phyloP scores from a whole-genome alignment of 2,888 invertebrate species.

The Orthonevra nobilis region DNA sequence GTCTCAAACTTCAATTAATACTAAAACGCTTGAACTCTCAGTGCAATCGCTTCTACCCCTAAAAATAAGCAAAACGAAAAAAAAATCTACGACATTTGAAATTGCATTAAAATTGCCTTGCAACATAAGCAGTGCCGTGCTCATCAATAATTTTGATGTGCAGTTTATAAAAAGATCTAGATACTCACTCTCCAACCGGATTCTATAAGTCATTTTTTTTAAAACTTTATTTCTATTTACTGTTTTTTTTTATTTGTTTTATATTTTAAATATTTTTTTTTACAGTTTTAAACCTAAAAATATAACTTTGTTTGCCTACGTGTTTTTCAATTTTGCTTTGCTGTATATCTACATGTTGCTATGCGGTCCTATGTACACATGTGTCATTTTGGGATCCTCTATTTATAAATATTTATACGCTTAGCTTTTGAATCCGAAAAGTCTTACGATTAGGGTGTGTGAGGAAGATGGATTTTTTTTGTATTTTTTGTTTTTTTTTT shows the following conservation, averaged over 20 bases:
- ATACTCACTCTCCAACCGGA: slow-evolving; percentile 54
- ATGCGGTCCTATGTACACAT: slow-evolving; percentile 65
- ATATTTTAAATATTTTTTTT: slow-evolving; percentile 29
- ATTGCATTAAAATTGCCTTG: slow-evolving; percentile 40
- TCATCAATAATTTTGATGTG: not conserved
- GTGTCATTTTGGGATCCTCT: slow-evolving; percentile 37
- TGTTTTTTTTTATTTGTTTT: slow-evolving; percentile 22
- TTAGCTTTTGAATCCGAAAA: slow-evolving; percentile 55
- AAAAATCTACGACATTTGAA: slow-evolving; percentile 40
- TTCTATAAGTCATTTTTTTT: slow-evolving; percentile 37
- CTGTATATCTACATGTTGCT: slow-evolving; percentile 69
- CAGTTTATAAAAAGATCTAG: too few relatives aligned
- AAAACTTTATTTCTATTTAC: slow-evolving; percentile 33
- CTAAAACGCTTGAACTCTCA: too few relatives aligned
- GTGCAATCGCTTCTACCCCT: too few relatives aligned
- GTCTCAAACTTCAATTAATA: too few relatives aligned
- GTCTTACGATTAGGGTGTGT: slow-evolving; percentile 52
- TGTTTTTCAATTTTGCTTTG: slow-evolving; percentile 10
- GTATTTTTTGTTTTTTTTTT: not conserved
- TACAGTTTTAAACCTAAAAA: slow-evolving; percentile 50
- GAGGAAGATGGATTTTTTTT: slow-evolving; percentile 24
- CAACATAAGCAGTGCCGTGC: slow-evolving; percentile 24
- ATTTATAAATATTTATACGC: slow-evolving; percentile 8
- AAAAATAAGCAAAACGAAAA: too few relatives aligned
- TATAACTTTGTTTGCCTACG: slow-evolving; percentile 24